A percentile compares a stretch with the other conserved stretches of the same genome.
phyloP scores from a whole-genome alignment of 2,888 invertebrate species.

The Encarsia formosa region DNA sequence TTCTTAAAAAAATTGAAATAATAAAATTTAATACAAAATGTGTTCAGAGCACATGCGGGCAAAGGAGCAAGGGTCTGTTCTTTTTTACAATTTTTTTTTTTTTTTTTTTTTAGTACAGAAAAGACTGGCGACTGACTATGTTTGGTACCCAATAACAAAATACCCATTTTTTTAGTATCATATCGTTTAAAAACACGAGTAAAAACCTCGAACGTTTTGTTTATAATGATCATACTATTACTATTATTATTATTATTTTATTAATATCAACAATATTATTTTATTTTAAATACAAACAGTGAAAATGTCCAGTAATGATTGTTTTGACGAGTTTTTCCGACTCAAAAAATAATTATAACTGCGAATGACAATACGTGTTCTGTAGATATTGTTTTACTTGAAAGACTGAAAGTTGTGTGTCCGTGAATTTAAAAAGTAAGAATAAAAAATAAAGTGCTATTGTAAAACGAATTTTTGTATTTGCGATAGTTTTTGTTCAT shows the following conservation, averaged over 20 bases:
- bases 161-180: constrained; percentile 18
- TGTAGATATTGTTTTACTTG: constrained; percentile 43
- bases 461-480: constrained; percentile 26
- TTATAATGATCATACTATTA: constrained; percentile 6
- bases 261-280: constrained; percentile 7
- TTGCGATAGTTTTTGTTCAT: constrained; percentile 25
- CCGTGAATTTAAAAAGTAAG: constrained; percentile 22
- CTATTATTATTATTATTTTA: constrained; percentile 9
- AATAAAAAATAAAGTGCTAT: constrained; percentile 18
- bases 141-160: constrained; percentile 22
- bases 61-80: constrained; percentile 34
- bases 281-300: constrained; percentile 21
- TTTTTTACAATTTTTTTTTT: constrained; percentile 10
- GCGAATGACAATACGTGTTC: constrained; percentile 40
- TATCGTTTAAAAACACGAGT: constrained; percentile 5
- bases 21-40: constrained; percentile 32
- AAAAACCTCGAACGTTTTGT: constrained; percentile 3
- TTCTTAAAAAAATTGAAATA: constrained; percentile 8
- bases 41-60: constrained; percentile 37
- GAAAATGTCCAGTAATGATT: constrained; percentile 23
- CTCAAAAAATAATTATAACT: constrained; percentile 31
- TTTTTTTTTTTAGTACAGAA: constrained; percentile 13
- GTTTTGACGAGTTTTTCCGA: constrained; percentile 15
- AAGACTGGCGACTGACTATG: constrained; percentile 26
- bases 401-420: constrained; percentile 43